A percentile compares a stretch with the other conserved stretches of the same genome.
Conservation (phyloP, 37 sponge, comb jelly and placozoan species). For the Crambe crambe region DNA sequence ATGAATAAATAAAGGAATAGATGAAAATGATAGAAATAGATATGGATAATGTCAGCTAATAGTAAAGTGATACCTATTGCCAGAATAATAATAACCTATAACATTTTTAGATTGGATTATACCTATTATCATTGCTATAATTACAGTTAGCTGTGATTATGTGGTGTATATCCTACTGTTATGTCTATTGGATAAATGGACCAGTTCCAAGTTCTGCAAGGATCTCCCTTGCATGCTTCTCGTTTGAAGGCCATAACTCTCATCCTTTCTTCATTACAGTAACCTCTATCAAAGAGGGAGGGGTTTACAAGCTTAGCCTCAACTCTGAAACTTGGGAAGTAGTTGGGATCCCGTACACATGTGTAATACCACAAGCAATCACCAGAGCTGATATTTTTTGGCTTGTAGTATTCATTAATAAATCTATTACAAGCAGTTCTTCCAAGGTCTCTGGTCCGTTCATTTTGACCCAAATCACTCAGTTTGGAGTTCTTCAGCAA, state of each 20-base stretch:
- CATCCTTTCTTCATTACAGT: neutral
- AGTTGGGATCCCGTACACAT: neutral
- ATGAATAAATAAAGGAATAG: too few relatives aligned
- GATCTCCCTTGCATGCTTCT: neutral
- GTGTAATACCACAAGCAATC: neutral
- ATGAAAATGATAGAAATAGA: too few relatives aligned
- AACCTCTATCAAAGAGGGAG: neutral
- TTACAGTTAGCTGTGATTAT: too few relatives aligned
- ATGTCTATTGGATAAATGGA: neutral
- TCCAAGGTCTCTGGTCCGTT: neutral
- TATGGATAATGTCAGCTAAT: too few relatives aligned
- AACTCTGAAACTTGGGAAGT: neutral
- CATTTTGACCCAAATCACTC: neutral
- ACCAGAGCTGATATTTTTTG: neutral
- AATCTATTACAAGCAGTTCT: neutral
- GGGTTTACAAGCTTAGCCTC: neutral
- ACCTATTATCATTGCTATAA: neutral
- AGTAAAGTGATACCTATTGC: too few relatives aligned
- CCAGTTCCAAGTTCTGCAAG: too few relatives aligned
- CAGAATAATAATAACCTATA: too few relatives aligned
- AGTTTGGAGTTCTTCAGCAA: neutral
- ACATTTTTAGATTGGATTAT: neutral
- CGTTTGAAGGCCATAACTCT: neutral
- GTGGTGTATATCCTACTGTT: neutral
- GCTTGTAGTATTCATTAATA: neutral